Conservation (phyloP, 2,888 invertebrate species). For the Rhagonycha lutea region DNA sequence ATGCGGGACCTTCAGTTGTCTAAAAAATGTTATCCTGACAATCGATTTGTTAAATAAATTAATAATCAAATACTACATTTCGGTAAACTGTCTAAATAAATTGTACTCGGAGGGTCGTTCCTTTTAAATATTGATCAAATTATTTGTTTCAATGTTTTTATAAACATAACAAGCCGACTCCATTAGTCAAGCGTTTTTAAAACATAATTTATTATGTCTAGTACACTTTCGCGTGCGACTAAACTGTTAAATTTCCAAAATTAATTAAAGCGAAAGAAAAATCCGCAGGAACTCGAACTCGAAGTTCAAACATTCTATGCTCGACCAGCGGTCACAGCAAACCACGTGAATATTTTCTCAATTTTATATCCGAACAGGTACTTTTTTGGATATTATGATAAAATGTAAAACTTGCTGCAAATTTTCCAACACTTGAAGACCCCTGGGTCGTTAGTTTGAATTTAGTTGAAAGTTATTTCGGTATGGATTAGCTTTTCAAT, state of each 20-base stretch:
- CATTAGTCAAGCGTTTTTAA: constrained; percentile 15
- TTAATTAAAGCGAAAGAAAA: background rate
- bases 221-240: background rate
- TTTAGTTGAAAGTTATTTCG: background rate
- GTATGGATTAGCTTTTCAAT: background rate
- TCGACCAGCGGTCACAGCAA: too few species aligned
- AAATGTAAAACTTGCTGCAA: background rate
- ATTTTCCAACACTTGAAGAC: background rate
- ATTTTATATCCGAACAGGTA: too few species aligned
- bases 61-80: background rate
- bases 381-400: background rate
- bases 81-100: background rate
- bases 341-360: too few species aligned
- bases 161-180: background rate
- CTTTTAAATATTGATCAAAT: background rate
- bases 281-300: background rate
- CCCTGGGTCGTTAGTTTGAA: background rate
- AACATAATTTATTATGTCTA: constrained; percentile 12
- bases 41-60: background rate
- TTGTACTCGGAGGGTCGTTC: background rate
- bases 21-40: background rate
- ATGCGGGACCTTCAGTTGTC: background rate
- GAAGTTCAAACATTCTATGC: too few species aligned
- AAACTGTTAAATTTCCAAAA: background rate
- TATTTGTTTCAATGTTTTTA: background rate